These are phyloP conservation scores for Megalops cyprinoides DNA, from an alignment of 2,797 vertebrate genomes.

Conservation along the genomic window DNA sequence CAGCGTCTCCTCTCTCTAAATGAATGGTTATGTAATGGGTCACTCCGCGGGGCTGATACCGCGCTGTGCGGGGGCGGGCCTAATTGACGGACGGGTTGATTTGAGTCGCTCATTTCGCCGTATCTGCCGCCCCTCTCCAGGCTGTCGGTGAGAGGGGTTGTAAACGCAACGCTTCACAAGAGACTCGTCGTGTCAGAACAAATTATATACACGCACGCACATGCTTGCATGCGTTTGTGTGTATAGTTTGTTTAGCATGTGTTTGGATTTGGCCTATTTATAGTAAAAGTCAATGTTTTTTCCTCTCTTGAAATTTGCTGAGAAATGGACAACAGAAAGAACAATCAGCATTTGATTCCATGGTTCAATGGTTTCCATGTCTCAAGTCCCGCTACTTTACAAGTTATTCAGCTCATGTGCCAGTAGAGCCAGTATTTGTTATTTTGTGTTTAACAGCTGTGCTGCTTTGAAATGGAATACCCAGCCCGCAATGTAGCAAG, in stretches of 20 bases:
- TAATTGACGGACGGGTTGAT: constrained; percentile 20
- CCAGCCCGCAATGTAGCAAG: background rate
- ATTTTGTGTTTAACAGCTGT: background rate
- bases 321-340: background rate
- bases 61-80: background rate
- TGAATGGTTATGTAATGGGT: constrained; percentile 31
- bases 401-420: background rate
- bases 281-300: background rate
- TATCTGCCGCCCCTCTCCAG: background rate
- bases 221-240: too few relatives aligned
- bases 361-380: background rate
- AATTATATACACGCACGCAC: too few relatives aligned
- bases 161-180: background rate
- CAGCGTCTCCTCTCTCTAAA: constrained; percentile 46
- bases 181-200: too few relatives aligned
- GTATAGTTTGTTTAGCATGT: too few relatives aligned
- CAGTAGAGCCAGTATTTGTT: background rate
- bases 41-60: constrained; percentile 2
- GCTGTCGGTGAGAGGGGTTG: background rate
- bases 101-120: background rate
- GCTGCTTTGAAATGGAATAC: background rate
- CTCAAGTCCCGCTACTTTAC: background rate
- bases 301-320: background rate
- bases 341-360: background rate
- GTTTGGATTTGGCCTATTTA: background rate